Percentiles rank a stretch among this genome's conserved stretches.
Conservation (phyloP, 2,113 vertebrate genomes). For the Tenebrosternarchus preto region DNA sequence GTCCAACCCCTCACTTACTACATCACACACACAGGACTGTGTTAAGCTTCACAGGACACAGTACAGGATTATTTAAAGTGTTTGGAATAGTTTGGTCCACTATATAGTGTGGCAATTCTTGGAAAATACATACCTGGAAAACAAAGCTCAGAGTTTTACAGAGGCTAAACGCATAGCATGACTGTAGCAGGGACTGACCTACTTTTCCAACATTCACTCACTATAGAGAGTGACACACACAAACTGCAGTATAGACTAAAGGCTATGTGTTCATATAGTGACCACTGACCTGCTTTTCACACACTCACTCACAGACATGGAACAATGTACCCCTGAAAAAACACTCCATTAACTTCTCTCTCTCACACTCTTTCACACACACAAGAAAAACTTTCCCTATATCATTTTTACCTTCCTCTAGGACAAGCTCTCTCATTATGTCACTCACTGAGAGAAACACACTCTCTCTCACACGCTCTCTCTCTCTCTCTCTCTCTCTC, state of each 20-base stretch:
- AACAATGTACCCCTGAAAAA: constrained; percentile 24
- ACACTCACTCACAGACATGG: constrained; percentile 15
- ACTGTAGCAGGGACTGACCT: constrained; percentile 8
- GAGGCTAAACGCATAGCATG: background rate
- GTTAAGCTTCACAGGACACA: no score
- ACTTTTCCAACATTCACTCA: constrained; percentile 20
- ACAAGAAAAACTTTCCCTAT: background rate
- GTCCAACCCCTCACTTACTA: constrained; percentile 5
- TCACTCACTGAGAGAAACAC: no score
- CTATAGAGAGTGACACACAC: constrained; percentile 37
- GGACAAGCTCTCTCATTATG: no score
- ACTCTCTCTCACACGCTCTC: background rate
- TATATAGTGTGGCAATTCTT: background rate
- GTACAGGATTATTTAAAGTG: no score
- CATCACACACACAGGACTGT: background rate
- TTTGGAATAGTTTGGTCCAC: background rate
- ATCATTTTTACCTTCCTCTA: no score
- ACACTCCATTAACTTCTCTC: constrained; percentile 24
- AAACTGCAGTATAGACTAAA: constrained; percentile 8
- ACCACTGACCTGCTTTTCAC: constrained; percentile 33
- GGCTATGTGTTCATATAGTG: background rate
- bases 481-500: background rate
- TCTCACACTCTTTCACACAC: background rate
- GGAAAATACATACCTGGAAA: background rate
- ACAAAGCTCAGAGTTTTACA: background rate